Percentiles rank a stretch among this genome's conserved stretches.
Evolutionary conservation across 2,888 invertebrate genomes (phyloP).

Genomic region (Odontothrips loti): DNA sequence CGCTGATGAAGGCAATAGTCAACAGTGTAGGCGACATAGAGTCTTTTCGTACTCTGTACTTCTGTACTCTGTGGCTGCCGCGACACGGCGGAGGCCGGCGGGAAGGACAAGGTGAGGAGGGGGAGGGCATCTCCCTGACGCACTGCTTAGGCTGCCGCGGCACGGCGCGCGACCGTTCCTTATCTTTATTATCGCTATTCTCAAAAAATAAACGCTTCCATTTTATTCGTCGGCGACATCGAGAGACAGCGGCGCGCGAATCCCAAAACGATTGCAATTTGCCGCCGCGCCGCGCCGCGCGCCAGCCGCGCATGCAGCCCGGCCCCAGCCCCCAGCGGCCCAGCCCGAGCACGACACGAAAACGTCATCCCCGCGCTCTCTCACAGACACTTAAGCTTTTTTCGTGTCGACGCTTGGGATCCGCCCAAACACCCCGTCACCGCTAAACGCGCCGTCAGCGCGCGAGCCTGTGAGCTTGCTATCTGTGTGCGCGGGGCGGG

Average conservation of each 20-base stretch:
- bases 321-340: neutral
- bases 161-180: too few species aligned
- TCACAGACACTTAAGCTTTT: neutral
- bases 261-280: too few species aligned
- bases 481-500: neutral
- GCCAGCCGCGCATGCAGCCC: neutral
- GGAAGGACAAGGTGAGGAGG: neutral
- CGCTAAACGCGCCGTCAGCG: slow-evolving; percentile 17
- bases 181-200: too few species aligned
- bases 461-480: neutral
- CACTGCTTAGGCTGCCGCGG: too few species aligned
- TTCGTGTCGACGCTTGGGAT: neutral
- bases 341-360: neutral
- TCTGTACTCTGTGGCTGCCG: too few species aligned
- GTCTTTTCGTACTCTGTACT: too few species aligned
- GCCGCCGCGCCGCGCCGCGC: too few species aligned
- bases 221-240: too few species aligned
- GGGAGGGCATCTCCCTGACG: neutral
- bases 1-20: too few species aligned
- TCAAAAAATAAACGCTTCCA: too few species aligned
- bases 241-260: too few species aligned
- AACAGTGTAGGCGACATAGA: too few species aligned
- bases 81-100: neutral
- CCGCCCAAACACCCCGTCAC: slow-evolving; percentile 4
- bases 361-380: neutral